Conservation (phyloP, 2,797 vertebrate species). For the Delichon dasypus region DNA sequence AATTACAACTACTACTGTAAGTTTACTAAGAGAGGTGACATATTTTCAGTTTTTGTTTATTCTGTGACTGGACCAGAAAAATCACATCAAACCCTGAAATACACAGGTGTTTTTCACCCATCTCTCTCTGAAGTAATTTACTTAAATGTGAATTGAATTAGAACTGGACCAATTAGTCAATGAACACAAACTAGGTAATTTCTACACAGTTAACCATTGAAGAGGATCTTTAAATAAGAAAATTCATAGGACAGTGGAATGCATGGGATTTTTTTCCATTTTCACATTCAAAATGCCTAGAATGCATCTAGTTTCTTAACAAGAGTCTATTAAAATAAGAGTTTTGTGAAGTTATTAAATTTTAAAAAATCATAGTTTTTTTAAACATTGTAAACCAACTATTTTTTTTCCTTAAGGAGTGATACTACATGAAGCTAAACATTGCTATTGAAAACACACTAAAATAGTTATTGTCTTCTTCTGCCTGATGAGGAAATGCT, state of each 20-base stretch:
- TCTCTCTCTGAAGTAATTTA: conserved; percentile 15
- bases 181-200: conserved; percentile 11
- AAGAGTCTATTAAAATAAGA: not conserved
- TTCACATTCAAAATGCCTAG: not conserved
- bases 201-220: not conserved
- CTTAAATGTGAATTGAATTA: conserved; percentile 12
- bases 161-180: conserved; percentile 25
- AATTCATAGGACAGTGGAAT: not conserved
- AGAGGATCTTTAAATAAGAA: not conserved
- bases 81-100: not conserved
- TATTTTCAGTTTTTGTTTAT: not conserved
- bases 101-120: not conserved
- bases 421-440: not conserved
- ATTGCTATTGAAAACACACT: not conserved
- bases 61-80: not conserved
- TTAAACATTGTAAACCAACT: not conserved
- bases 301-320: not conserved
- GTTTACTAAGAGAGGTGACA: not conserved
- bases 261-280: not conserved
- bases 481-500: not conserved
- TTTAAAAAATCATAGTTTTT: not conserved
- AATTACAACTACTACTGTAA: not conserved
- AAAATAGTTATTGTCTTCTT: not conserved
- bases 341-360: not conserved
- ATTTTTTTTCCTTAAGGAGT: not conserved